Evolutionary conservation across 1,140 invertebrate species (phyloP).

Genomic region (Polypedilum pembai): DNA sequence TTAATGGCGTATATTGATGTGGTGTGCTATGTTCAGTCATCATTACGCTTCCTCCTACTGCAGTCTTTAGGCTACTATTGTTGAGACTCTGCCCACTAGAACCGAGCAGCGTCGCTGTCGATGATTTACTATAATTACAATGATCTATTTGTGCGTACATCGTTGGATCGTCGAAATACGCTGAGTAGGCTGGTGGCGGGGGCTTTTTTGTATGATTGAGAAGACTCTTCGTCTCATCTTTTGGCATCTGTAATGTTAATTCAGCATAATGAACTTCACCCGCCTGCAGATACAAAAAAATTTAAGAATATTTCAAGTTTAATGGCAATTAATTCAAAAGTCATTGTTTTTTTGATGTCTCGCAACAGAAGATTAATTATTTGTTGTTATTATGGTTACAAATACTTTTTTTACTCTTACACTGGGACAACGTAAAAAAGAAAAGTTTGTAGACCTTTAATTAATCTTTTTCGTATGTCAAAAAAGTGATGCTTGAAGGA

Average conservation of each 20-base stretch:
- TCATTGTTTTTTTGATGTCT: too few species aligned
- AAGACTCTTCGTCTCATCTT: conserved; percentile 30
- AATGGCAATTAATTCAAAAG: too few species aligned
- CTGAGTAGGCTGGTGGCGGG: conserved; percentile 42
- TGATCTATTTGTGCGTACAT: conserved; percentile 66
- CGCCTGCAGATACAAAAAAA: conserved; percentile 38
- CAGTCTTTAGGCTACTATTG: conserved; percentile 36
- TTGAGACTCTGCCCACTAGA: conserved; percentile 41
- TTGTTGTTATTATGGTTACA: too few species aligned
- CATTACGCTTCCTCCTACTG: conserved; percentile 34
- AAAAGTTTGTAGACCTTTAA: too few species aligned
- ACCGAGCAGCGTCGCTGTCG: conserved; percentile 34
- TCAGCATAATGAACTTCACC: conserved; percentile 67
- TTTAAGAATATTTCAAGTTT: not conserved
- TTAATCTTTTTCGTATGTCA: too few species aligned
- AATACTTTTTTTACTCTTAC: too few species aligned
- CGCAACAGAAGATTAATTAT: too few species aligned
- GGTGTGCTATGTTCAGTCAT: conserved; percentile 29
- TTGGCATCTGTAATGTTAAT: conserved; percentile 42
- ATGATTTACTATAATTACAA: conserved; percentile 40
- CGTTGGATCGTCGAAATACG: conserved; percentile 48
- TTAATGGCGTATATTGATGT: conserved; percentile 31
- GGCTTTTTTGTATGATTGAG: conserved; percentile 39
- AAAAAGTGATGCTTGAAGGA: too few species aligned
- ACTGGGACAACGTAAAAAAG: too few species aligned